A percentile compares a stretch with the other conserved stretches of the same genome.
These are phyloP conservation scores for Antedon mediterranea DNA, from an alignment of 53 echinoderm and acorn worm species.

Conservation along the genomic window DNA sequence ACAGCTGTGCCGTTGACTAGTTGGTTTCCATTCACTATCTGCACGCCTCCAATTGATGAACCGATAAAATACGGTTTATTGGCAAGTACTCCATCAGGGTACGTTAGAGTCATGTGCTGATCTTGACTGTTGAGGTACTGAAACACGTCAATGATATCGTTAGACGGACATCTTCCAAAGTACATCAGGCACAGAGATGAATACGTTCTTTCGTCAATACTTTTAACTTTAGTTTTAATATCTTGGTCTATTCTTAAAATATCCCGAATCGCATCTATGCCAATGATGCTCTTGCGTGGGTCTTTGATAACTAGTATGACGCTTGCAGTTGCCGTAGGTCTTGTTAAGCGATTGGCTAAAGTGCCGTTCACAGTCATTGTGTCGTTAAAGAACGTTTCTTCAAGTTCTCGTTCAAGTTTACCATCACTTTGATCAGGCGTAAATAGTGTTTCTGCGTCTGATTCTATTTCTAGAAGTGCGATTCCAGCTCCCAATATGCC, in stretches of 20 bases:
- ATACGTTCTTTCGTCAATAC: neutral
- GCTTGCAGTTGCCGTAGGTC: constrained; percentile 1
- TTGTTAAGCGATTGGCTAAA: neutral
- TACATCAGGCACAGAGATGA: neutral
- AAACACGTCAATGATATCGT: neutral
- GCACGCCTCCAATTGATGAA: constrained; percentile 14
- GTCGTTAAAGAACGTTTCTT: constrained; percentile 13
- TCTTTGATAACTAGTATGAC: constrained; percentile 8
- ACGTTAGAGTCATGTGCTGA: too few species aligned
- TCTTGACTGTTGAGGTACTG: neutral
- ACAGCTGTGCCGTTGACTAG: constrained; percentile 8
- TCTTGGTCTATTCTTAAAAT: constrained; percentile 19
- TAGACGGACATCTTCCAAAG: neutral
- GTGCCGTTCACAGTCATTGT: constrained; percentile 8
- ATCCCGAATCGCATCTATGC: constrained; percentile 3
- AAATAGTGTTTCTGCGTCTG: constrained; percentile 16
- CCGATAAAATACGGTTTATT: constrained; percentile 14
- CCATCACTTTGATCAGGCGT: constrained; percentile 25
- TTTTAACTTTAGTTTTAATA: neutral
- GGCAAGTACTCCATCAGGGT: neutral
- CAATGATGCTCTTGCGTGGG: constrained; percentile 18
- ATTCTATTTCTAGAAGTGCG: constrained; percentile 7
- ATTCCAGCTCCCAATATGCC: constrained; percentile 20
- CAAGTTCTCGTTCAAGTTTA: constrained; percentile 6
- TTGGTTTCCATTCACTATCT: neutral